A percentile compares a stretch with the other conserved stretches of the same genome.
Evolutionary conservation across 2,113 vertebrate genomes (phyloP).

Genomic region (Psittacula cyanocephala): DNA sequence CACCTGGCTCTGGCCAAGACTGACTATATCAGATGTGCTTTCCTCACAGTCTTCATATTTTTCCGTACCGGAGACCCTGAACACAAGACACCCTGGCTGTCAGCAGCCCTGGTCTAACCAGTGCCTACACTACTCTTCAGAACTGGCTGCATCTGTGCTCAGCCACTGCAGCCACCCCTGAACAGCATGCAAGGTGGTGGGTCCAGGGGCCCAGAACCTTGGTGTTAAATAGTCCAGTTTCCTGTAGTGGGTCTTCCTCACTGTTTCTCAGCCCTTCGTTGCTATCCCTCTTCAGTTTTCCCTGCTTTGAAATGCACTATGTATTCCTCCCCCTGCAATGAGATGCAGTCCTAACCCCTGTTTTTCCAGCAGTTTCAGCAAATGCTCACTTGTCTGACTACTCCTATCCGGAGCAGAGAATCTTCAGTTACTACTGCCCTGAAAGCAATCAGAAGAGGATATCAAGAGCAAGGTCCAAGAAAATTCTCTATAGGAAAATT

Average conservation of each 20-base stretch:
- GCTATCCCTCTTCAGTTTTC: not conserved
- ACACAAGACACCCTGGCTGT: not conserved
- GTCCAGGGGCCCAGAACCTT: not conserved
- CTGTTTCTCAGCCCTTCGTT: not conserved
- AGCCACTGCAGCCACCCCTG: not conserved
- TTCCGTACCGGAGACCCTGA: not conserved
- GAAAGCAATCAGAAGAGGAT: not conserved
- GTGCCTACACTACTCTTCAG: not conserved
- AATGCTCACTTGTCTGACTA: not conserved
- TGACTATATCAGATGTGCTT: not conserved
- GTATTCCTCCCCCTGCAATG: rapidly evolving
- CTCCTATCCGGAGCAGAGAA: not conserved
- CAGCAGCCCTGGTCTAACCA: not conserved
- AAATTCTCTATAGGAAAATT: not conserved
- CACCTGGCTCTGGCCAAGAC: not conserved
- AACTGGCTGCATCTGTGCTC: not conserved
- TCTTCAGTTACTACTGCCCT: not conserved
- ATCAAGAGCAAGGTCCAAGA: not conserved
- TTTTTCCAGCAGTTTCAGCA: not conserved
- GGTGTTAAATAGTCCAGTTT: not conserved
- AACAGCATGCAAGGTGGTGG: too few relatives aligned
- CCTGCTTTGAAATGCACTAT: not conserved
- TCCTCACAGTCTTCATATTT: not conserved
- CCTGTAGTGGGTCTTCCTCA: not conserved
- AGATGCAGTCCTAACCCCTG: not conserved